These are phyloP conservation scores for Philonicus albiceps DNA, from an alignment of 2,888 invertebrate genomes.

Conservation along the genomic window DNA sequence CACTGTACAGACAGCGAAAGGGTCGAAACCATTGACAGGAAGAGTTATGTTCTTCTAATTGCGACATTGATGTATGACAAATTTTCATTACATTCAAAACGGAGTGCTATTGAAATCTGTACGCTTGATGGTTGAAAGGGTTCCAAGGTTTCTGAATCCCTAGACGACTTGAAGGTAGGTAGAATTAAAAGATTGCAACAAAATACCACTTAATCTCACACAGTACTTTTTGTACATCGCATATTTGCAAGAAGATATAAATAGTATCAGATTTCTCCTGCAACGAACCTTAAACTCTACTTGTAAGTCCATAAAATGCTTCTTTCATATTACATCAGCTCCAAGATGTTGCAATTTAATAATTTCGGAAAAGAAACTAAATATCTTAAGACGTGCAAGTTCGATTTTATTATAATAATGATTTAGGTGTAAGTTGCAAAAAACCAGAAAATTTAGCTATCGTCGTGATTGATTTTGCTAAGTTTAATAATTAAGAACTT, in stretches of 20 bases:
- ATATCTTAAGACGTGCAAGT: too few species aligned
- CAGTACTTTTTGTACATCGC: background rate
- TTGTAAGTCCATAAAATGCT: background rate
- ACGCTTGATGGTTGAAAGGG: background rate
- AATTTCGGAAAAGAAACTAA: background rate
- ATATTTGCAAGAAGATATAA: background rate
- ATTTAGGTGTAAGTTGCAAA: too few species aligned
- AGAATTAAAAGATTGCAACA: background rate
- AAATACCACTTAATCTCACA: background rate
- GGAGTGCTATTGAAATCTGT: background rate
- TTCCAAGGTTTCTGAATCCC: background rate
- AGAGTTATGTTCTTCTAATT: conserved; percentile 22
- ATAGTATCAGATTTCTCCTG: background rate
- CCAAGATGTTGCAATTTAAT: background rate
- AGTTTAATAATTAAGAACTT: too few species aligned
- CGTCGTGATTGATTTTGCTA: too few species aligned
- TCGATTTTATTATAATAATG: too few species aligned
- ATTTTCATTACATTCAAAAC: background rate
- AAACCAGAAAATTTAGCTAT: too few species aligned
- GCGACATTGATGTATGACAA: background rate
- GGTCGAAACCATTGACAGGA: conserved; percentile 35
- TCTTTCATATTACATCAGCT: background rate
- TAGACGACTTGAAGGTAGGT: background rate
- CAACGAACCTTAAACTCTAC: background rate
- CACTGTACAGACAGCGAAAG: conserved; percentile 5